Base-by-base conservation (phyloP, 2,113 vertebrate species). In the Monopterus albus region DNA sequence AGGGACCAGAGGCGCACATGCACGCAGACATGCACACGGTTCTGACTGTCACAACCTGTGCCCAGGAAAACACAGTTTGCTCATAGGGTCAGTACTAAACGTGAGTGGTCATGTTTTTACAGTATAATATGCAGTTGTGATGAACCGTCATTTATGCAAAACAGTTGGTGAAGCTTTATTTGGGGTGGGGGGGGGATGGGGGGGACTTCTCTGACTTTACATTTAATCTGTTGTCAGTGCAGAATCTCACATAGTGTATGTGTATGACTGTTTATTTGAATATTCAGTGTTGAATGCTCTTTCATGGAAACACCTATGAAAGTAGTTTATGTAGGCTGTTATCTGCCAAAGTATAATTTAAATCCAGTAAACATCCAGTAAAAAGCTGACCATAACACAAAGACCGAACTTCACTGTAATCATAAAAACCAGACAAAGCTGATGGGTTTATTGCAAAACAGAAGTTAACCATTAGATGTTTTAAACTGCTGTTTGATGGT, bases 101-200 rank as follows among this genome's bases (percentile, higher is more conserved):
- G 82, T 86, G 87, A 87, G 85, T 17, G 84, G 76, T 73, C 82
- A 80, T 87, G 84, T 87, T 91, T 91, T 89, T 76, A 81, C 76
- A 84, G 84, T 74, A 84, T 89, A 90, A 88, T 90, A 71, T 83
- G 78, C 64, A 73, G 23, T 84, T 82, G 62, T 75, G 77, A 85
- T 42, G 50, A 81, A 72, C 70, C 55, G 79, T 74, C 62, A 74
- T 76, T 83, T 68, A 78, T 79, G 39, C 50, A 42, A 55, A 72
- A 17, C 23, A 17, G 57, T 15, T 46, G 67, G 65, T n/a, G n/a
- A n/a, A n/a, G n/a, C n/a, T n/a, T n/a, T n/a, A n/a, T n/a, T n/a
- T n/a, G n/a, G n/a, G n/a, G n/a, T n/a, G n/a, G n/a, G n/a, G n/a
- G n/a, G n/a, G n/a, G n/a, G n/a, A n/a, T n/a, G n/a, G n/a, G n/a